phyloP scores from a whole-genome alignment of 2,888 invertebrate genomes.

The Aelia acuminata region DNA sequence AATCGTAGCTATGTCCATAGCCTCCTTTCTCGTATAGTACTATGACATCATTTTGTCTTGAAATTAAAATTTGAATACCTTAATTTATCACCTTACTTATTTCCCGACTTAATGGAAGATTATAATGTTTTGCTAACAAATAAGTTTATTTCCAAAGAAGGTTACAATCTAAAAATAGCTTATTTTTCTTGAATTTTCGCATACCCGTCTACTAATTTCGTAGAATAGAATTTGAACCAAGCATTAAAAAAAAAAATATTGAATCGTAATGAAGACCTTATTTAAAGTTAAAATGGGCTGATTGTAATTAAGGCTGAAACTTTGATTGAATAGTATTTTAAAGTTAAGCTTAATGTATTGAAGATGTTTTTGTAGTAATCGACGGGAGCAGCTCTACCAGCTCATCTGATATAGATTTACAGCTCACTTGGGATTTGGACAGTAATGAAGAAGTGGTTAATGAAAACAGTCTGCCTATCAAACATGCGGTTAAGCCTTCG shows the following conservation, averaged over 20 bases:
- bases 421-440: slow-evolving; percentile 63
- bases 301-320: not conserved
- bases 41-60: too few species aligned
- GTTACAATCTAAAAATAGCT: not conserved
- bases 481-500: slow-evolving; percentile 62
- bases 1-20: too few species aligned
- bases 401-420: slow-evolving; percentile 62
- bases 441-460: slow-evolving; percentile 64
- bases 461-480: slow-evolving; percentile 63
- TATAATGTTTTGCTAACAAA: not conserved
- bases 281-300: slow-evolving; percentile 17
- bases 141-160: too few species aligned
- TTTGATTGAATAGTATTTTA: slow-evolving; percentile 29
- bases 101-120: too few species aligned
- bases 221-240: not conserved
- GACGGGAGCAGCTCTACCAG: slow-evolving; percentile 36
- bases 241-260: not conserved
- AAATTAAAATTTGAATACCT: too few species aligned
- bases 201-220: not conserved
- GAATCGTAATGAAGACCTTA: not conserved
- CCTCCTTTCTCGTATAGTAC: too few species aligned
- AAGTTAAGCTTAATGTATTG: slow-evolving; percentile 14
- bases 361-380: slow-evolving; percentile 38
- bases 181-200: not conserved
- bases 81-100: too few species aligned